Base-by-base conservation (phyloP, 2,113 vertebrate genomes). In the Calyptomena viridis region DNA sequence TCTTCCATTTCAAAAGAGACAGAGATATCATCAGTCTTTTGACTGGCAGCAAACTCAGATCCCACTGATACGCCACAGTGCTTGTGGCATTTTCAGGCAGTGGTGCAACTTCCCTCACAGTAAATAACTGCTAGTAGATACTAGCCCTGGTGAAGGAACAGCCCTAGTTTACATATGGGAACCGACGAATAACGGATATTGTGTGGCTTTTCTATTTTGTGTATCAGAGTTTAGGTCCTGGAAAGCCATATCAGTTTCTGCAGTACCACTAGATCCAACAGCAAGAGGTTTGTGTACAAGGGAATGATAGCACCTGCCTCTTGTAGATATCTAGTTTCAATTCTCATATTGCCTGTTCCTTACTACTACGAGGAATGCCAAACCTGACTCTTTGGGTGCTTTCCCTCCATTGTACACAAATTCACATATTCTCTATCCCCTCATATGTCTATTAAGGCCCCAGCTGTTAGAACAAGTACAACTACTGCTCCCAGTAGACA, bases 401-500 rank as follows among this genome's bases (percentile, higher is more conserved):
- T 86, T 69, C 11, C 18, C 24, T 52, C 33, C 40, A 8, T 11
- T 14, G 7, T 31, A 27, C 11, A 37, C 3, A 44, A 37, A 53
- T 21, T 53, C 31, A 18, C 16, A 60, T 14, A 27, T 55, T 81
- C 46, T 80, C 19, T 22, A 0, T 20, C 17, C 47, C n/a, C 21
- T 55, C 42, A 50, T 23, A n/a, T 28, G 3, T 46, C n/a, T 91
- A n/a, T 46, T 53, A 44, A 40, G 17, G n/a, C 13, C 24, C 28
- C 13, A 28, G 31, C 3, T 93, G 37, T n/a, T 40, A 49, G 31
- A 67, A 58, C 3, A 53, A 62, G 27, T 17, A 56, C 8, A 3
- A 24, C 10, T 6, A n/a, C 3, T 71, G 21, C 8, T 23, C 23
- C 30, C 3, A 1, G 5, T 5, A 60, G 20, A 63, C 2, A 8